phyloP scores from a whole-genome alignment of 1,140 invertebrate genomes.

The Tetragonula clypearis region DNA sequence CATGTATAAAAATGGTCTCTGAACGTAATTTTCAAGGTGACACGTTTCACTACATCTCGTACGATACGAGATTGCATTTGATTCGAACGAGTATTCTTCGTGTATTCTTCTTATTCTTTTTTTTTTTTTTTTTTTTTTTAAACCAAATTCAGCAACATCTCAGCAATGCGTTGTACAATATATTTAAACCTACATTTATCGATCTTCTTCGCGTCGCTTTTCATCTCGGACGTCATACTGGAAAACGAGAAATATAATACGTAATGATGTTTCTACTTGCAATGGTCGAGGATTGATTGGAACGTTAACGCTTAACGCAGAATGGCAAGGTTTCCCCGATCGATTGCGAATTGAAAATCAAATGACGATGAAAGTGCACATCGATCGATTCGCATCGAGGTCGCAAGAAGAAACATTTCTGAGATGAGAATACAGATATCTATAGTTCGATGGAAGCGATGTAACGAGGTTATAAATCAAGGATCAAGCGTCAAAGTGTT shows the following conservation, averaged over 20 bases:
- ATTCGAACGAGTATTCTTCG: background rate
- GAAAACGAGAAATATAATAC: background rate
- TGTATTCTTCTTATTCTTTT: background rate
- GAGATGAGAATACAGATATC: background rate
- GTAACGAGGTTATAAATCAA: background rate
- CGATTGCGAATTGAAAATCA: background rate
- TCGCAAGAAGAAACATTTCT: background rate
- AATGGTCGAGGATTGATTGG: background rate
- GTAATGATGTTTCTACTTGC: background rate
- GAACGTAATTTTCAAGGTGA: background rate
- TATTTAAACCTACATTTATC: background rate
- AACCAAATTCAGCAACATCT: background rate
- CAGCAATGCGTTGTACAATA: background rate
- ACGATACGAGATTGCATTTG: background rate
- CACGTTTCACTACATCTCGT: background rate
- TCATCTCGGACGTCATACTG: background rate
- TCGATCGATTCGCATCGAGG: background rate
- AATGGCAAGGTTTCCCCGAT: background rate
- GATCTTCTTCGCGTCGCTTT: background rate
- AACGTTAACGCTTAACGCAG: conserved; percentile 26
- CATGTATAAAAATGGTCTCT: background rate
- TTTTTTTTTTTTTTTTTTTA: too few relatives aligned
- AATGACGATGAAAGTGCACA: too few relatives aligned
- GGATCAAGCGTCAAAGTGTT: background rate
- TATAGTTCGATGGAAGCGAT: background rate